Evolutionary conservation across 1,140 invertebrate genomes (phyloP).

Genomic region (Ceratosolen fusciceps): DNA sequence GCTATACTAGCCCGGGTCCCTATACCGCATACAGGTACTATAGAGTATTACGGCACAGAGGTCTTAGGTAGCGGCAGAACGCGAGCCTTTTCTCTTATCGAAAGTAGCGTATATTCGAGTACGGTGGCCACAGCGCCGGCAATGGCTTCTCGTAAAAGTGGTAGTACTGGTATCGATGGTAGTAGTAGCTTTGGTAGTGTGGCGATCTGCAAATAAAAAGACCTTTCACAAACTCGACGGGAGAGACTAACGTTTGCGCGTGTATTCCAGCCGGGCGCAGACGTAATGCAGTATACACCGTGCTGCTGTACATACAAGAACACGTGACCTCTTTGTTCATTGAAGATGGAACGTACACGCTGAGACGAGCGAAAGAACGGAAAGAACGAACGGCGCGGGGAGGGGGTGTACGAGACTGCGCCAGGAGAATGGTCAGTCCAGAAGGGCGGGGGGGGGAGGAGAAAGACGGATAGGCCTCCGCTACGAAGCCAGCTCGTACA

Average conservation of each 20-base stretch:
- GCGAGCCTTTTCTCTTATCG: conserved; percentile 7
- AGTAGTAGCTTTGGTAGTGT: no score
- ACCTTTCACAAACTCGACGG: conserved; percentile 13
- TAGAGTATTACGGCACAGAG: background rate
- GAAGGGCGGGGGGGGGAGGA: background rate
- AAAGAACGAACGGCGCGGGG: background rate
- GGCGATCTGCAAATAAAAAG: conserved; percentile 12
- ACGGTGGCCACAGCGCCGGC: background rate
- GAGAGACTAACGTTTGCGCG: background rate
- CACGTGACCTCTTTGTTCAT: conserved; percentile 30
- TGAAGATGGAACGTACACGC: background rate
- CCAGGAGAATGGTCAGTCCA: background rate
- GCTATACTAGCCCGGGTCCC: background rate
- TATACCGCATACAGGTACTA: background rate
- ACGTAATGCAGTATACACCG: background rate
- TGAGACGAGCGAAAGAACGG: background rate
- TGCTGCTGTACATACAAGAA: background rate
- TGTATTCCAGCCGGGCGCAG: background rate
- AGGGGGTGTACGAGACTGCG: background rate
- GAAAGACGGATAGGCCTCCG: background rate
- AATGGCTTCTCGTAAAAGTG: no score
- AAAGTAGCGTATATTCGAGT: background rate
- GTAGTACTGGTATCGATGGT: no score
- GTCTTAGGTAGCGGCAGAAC: background rate
- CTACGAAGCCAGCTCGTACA: background rate